Conservation (phyloP, 2,797 vertebrate genomes). For the Hyperoplus immaculatus region DNA sequence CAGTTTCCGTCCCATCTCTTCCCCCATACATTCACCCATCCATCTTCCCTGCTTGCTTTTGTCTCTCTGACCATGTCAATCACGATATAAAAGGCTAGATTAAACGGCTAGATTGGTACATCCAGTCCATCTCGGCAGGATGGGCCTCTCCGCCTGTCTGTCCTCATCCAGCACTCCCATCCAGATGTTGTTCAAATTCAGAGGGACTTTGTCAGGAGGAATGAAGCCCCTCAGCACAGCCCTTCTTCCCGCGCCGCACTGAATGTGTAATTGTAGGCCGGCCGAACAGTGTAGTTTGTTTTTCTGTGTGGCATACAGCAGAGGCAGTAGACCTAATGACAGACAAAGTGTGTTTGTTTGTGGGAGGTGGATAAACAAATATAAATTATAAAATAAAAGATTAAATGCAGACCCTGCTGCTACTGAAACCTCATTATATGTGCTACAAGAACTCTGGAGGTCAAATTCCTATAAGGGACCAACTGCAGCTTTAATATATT, state of each 20-base stretch:
- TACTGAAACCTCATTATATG: neutral
- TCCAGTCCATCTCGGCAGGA: constrained; percentile 26
- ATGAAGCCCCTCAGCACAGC: neutral
- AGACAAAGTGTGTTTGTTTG: constrained; percentile 2
- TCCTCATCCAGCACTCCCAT: constrained; percentile 10
- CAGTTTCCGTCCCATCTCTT: constrained; percentile 18
- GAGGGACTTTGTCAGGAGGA: constrained; percentile 22
- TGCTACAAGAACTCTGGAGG: neutral
- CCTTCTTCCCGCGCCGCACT: constrained; percentile 1
- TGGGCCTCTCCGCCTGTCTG: constrained; percentile 5
- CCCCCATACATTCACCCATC: constrained; percentile 10
- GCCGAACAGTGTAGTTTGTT: constrained; percentile 28
- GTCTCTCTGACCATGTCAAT: constrained; percentile 64
- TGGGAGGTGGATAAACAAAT: constrained; percentile 6
- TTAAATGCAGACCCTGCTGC: neutral
- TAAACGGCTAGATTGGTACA: constrained; percentile 51
- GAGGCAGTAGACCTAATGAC: constrained; percentile 14
- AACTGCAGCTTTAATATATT: constrained; percentile 36
- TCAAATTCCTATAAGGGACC: constrained; percentile 13
- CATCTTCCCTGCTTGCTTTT: constrained; percentile 52
- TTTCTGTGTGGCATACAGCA: constrained; percentile 17
- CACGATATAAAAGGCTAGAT: constrained; percentile 68
- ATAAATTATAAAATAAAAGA: neutral
- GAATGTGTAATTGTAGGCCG: constrained; percentile 37
- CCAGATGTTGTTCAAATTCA: constrained; percentile 47